Percentiles rank a stretch among this genome's conserved stretches.
These are phyloP conservation scores for Copidosoma floridanum DNA, from an alignment of 1,140 invertebrate genomes.

Conservation along the genomic window DNA sequence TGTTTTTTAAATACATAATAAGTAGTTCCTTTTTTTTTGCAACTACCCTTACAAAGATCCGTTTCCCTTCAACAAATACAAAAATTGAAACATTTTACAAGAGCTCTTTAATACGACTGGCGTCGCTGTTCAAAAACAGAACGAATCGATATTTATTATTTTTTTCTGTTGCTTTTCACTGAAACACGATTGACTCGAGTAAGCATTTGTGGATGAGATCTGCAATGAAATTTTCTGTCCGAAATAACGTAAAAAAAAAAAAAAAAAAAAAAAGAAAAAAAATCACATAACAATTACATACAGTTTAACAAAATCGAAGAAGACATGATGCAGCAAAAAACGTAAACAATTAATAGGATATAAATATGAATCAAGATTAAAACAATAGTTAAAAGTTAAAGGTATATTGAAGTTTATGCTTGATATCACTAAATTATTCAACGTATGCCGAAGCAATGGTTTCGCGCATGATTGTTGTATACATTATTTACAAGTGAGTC, in stretches of 20 bases:
- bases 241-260: too few species aligned
- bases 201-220: not conserved
- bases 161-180: not conserved
- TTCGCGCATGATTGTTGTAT: too few species aligned
- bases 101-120: too few species aligned
- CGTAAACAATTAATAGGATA: not conserved
- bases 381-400: not conserved
- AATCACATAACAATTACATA: conserved; percentile 14
- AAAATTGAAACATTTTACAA: too few species aligned
- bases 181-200: conserved; percentile 4
- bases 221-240: not conserved
- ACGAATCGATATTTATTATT: not conserved
- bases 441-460: too few species aligned
- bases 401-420: not conserved
- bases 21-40: conserved; percentile 8
- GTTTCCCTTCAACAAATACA: not conserved
- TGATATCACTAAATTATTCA: too few species aligned
- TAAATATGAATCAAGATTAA: too few species aligned
- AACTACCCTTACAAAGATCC: not conserved
- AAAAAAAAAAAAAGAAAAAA: conserved; percentile 5
- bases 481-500: too few species aligned
- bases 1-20: not conserved
- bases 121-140: conserved; percentile 6
- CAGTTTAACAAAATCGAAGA: conserved; percentile 19
- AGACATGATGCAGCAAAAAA: conserved; percentile 27